phyloP scores from a whole-genome alignment of 2,888 invertebrate genomes.

The Ptilodon capucinus region DNA sequence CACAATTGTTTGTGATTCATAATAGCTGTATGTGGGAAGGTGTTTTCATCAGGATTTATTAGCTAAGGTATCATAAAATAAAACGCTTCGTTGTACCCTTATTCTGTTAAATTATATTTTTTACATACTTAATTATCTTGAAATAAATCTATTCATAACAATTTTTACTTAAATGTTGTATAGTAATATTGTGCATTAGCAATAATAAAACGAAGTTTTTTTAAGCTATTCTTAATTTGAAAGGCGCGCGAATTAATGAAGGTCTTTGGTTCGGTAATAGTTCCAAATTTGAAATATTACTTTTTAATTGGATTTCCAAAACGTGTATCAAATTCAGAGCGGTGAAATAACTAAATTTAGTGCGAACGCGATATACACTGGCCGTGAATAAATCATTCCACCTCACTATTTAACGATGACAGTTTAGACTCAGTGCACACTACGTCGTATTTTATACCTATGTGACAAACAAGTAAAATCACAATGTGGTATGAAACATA shows the following conservation, averaged over 20 bases:
- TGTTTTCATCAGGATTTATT: not conserved
- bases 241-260: too few relatives aligned
- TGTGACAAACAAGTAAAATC: not conserved
- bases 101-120: too few relatives aligned
- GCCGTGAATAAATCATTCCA: constrained; percentile 37
- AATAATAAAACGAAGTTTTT: too few relatives aligned
- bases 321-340: constrained; percentile 28
- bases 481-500: too few relatives aligned
- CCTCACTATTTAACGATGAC: constrained; percentile 38
- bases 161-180: too few relatives aligned
- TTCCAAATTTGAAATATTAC: not conserved
- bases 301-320: constrained; percentile 18
- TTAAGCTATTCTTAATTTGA: not conserved
- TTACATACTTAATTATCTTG: too few relatives aligned
- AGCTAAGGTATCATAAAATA: not conserved
- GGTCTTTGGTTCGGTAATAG: not conserved
- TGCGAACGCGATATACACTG: constrained; percentile 21
- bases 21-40: not conserved
- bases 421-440: constrained; percentile 17
- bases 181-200: too few relatives aligned
- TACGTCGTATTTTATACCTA: not conserved
- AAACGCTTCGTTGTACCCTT: not conserved
- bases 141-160: too few relatives aligned
- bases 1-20: not conserved
- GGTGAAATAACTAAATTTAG: constrained; percentile 26